Evolutionary conservation across 2,888 invertebrate genomes (phyloP), one percentile per base, ranked within the genome.

Genomic region (Melanotus villosus): DNA sequence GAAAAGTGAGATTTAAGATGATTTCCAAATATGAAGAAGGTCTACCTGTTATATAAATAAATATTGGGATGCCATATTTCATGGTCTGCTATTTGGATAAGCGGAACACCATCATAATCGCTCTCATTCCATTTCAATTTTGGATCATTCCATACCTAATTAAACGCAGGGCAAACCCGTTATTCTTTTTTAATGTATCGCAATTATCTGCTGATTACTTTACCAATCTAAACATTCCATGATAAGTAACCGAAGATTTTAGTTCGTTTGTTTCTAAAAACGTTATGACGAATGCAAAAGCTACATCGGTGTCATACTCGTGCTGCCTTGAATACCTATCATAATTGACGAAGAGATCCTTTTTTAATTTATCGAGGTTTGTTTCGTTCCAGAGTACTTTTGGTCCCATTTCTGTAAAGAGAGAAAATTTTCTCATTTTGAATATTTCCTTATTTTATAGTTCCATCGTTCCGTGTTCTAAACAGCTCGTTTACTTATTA

Each of bases 51-150:
- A 75, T 91, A 90, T 10, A 93, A 86, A 69, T 88, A 88, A 70
- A 94, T 85, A 83, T 93, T 94, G 2, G 94, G 95, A 81, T 89
- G 89, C 93, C 95, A 95, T 75, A 94, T 86, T 80, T 93, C 92
- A 81, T 90, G 91, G 65, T 89, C 89, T 6, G 89, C 88, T 77
- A 92, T 85, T 80, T 91, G 87, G 38, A 91, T 83, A 34, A 83
- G 82, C 14, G 84, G 85, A 57, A 93, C 86, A 23, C 89, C 90
- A 75, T 89, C 91, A 75, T 92, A 93, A 14, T 90, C 88, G 1
- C 85, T 84, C 0, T 87, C 82, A 79, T 93, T 91, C 94, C 94
- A 95, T 56, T 86, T 84, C 2, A 94, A 83, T 63, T 92, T 91
- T 9, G 89, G 88, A 80, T 95, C 95, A 43, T 80, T 83, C 95